A percentile compares a stretch with the other conserved stretches of the same genome.
These are phyloP conservation scores for Platycnemis pennipes DNA, from an alignment of 2,888 invertebrate genomes.

Conservation along the genomic window DNA sequence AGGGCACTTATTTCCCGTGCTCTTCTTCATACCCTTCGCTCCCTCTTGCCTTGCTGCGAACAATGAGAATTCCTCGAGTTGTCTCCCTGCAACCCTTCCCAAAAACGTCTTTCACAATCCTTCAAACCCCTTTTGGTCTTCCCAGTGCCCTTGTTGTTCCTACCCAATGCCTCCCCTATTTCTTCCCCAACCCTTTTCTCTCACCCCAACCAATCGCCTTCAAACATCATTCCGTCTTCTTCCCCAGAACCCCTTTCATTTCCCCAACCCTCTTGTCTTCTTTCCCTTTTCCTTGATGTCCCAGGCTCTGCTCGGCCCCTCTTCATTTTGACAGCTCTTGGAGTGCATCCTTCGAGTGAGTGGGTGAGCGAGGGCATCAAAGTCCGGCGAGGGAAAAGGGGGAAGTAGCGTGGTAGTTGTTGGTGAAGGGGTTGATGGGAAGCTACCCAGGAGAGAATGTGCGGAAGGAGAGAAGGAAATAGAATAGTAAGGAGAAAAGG, in stretches of 20 bases:
- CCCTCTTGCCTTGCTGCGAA: neutral
- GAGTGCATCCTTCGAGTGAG: conserved; percentile 13
- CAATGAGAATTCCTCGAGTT: conserved; percentile 2
- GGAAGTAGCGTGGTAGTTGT: neutral
- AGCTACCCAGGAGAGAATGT: neutral
- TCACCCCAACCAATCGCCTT: conserved; percentile 10
- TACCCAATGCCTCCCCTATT: neutral
- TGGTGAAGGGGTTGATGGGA: neutral
- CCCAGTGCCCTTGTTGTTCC: neutral
- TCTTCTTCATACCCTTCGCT: neutral
- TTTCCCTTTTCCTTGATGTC: neutral
- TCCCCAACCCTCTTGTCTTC: neutral
- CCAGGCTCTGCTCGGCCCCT: neutral
- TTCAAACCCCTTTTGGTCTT: conserved; percentile 28
- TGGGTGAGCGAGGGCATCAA: neutral
- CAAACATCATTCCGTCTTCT: neutral
- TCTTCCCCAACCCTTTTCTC: neutral
- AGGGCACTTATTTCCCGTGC: neutral
- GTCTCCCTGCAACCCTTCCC: neutral
- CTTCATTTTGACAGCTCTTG: conserved; percentile 27
- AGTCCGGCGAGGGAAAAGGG: neutral
- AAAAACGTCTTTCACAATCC: conserved; percentile 4
- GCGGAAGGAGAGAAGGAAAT: neutral
- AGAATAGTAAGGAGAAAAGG: neutral
- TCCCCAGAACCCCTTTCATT: conserved; percentile 4